Evolutionary conservation across 2,888 invertebrate species (phyloP).

Genomic region (Aleiodes testaceus): DNA sequence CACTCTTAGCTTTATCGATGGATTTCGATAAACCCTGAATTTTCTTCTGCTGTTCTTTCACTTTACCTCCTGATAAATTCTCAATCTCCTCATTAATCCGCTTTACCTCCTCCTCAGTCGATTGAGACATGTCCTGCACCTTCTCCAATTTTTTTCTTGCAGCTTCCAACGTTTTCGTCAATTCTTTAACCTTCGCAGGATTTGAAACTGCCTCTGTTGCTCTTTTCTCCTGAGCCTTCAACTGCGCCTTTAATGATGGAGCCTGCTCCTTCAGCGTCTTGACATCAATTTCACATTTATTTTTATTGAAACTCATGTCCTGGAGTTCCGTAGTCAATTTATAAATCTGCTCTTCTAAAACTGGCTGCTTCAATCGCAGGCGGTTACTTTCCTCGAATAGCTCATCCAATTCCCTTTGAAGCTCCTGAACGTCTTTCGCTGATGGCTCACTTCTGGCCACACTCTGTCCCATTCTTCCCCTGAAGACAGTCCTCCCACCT

Average conservation of each 20-base stretch:
- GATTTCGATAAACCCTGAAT: conserved; percentile 81
- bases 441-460: conserved; percentile 73
- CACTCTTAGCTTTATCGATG: conserved; percentile 82
- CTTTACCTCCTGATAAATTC: conserved; percentile 79
- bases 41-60: conserved; percentile 81
- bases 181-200: conserved; percentile 76
- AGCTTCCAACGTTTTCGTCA: conserved; percentile 75
- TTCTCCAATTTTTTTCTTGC: conserved; percentile 76
- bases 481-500: conserved; percentile 84
- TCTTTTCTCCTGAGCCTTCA: conserved; percentile 82
- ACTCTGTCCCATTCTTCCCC: conserved; percentile 88
- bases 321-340: conserved; percentile 73
- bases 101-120: conserved; percentile 79
- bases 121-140: conserved; percentile 77
- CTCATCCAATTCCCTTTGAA: conserved; percentile 74
- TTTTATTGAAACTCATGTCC: conserved; percentile 73
- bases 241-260: conserved; percentile 76
- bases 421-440: conserved; percentile 76
- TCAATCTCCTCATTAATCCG: conserved; percentile 81
- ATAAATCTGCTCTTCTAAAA: conserved; percentile 76
- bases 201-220: conserved; percentile 81
- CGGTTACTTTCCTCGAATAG: conserved; percentile 70
- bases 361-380: conserved; percentile 75
- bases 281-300: conserved; percentile 74
- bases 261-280: conserved; percentile 75